phyloP scores from a whole-genome alignment of 1,140 invertebrate genomes.

The Colletes gigas region DNA sequence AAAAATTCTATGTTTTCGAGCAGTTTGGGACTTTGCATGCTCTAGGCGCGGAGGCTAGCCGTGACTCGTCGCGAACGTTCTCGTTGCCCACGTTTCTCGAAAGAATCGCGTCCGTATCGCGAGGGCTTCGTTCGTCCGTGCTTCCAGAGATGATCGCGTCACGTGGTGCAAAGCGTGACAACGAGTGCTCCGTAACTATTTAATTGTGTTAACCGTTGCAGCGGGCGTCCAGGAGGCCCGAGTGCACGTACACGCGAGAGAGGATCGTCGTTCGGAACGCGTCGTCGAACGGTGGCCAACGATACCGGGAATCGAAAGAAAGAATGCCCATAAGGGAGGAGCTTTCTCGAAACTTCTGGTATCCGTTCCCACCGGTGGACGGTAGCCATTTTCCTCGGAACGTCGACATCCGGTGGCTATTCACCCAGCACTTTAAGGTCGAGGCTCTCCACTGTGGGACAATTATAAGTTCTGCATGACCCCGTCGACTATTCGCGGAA shows the following conservation, averaged over 20 bases:
- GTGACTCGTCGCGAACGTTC: not conserved
- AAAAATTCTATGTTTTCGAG: too few relatives aligned
- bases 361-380: constrained; percentile 14
- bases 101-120: not conserved
- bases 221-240: not conserved
- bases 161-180: constrained; percentile 33
- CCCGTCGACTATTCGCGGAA: too few relatives aligned
- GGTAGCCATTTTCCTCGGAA: constrained; percentile 17
- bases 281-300: not conserved
- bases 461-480: too few relatives aligned
- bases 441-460: not conserved
- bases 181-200: constrained; percentile 1
- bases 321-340: constrained; percentile 28
- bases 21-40: too few relatives aligned
- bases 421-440: not conserved
- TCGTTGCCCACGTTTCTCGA: not conserved
- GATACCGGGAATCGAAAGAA: constrained; percentile 17
- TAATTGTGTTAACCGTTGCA: constrained; percentile 40
- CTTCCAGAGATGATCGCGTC: not conserved
- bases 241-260: not conserved
- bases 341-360: constrained; percentile 1
- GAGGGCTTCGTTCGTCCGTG: not conserved
- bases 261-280: not conserved
- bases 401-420: not conserved
- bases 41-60: too few relatives aligned